Evolutionary conservation across 92 coral and sea anemone genomes (phyloP).

Genomic region (Muricea muricata): DNA sequence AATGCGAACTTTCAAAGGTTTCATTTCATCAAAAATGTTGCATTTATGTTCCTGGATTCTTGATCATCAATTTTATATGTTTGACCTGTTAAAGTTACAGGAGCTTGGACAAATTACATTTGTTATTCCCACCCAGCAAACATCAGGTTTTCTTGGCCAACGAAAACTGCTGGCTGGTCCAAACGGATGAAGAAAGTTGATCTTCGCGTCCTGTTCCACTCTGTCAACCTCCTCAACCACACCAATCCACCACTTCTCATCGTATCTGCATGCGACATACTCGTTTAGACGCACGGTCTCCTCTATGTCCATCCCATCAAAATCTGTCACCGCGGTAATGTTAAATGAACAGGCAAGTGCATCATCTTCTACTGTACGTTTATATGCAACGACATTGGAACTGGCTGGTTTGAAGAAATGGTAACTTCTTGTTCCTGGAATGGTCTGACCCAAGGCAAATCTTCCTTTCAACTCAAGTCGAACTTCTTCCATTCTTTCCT

Average conservation of each 20-base stretch:
- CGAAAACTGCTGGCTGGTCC: constrained; percentile 12
- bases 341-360: background rate
- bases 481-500: background rate
- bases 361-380: background rate
- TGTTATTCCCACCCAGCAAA: no score
- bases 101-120: no score
- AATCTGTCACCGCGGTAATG: background rate
- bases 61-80: no score
- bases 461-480: background rate
- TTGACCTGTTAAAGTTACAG: background rate
- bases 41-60: background rate
- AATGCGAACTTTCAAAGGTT: no score
- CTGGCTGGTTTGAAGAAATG: background rate
- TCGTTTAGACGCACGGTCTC: background rate
- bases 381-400: background rate
- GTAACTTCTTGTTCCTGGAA: constrained; percentile 17
- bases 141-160: no score
- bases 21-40: background rate
- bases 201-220: constrained; percentile 20
- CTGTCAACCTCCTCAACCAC: no score
- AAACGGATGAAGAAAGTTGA: constrained; percentile 33
- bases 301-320: background rate
- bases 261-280: no score
- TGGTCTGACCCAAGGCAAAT: background rate
- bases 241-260: no score